phyloP scores from a whole-genome alignment of 1,140 invertebrate genomes.

The Bilobella aurantiaca region DNA sequence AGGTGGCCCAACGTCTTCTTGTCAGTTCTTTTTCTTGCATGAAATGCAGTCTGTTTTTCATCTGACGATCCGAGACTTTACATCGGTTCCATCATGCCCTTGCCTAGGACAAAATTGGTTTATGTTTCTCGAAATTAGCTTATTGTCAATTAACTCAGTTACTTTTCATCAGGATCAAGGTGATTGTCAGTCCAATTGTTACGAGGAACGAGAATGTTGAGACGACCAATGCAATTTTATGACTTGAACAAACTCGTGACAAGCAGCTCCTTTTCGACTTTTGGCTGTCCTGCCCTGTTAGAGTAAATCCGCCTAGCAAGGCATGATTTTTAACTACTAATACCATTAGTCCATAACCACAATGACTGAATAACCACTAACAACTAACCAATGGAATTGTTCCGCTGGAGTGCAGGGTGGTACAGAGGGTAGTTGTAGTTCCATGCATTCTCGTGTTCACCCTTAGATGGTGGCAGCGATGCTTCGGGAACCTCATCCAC shows the following conservation, averaged over 20 bases:
- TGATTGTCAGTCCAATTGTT: slow-evolving; percentile 32
- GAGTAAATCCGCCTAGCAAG: slow-evolving; percentile 31
- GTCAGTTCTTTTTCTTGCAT: not conserved
- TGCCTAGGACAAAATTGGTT: slow-evolving; percentile 15
- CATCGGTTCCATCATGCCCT: slow-evolving; percentile 35
- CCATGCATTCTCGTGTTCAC: not conserved
- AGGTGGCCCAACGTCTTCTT: not conserved
- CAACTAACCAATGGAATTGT: slow-evolving; percentile 6
- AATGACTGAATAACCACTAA: too few relatives aligned
- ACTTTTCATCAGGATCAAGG: slow-evolving; percentile 35
- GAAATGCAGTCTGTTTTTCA: not conserved
- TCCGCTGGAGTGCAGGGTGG: not conserved
- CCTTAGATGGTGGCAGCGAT: not conserved
- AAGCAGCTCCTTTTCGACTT: slow-evolving; percentile 20
- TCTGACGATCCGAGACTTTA: not conserved
- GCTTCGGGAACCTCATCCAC: not conserved
- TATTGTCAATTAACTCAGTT: slow-evolving; percentile 5
- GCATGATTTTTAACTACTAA: not conserved
- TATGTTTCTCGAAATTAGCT: not conserved
- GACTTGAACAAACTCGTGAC: slow-evolving; percentile 33
- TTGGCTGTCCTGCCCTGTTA: slow-evolving; percentile 30
- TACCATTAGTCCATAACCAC: not conserved
- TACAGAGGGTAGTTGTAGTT: not conserved
- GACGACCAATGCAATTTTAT: slow-evolving; percentile 34
- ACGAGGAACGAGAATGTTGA: slow-evolving; percentile 35